Conservation (phyloP, 1,140 invertebrate species). For the Drosophila athabasca region DNA sequence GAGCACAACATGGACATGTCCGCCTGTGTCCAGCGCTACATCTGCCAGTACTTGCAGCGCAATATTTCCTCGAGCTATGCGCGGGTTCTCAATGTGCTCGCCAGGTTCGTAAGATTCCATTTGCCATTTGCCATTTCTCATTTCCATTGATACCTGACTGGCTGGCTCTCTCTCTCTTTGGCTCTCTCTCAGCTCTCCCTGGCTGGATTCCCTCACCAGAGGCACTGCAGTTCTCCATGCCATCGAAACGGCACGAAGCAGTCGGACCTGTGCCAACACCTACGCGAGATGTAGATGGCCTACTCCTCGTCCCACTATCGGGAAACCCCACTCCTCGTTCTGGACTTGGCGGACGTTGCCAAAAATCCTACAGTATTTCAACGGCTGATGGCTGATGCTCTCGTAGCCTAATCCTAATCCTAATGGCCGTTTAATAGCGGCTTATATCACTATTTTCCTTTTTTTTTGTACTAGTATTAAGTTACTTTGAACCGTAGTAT, state of each 20-base stretch:
- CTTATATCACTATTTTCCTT: too few relatives aligned
- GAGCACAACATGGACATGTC: constrained; percentile 67
- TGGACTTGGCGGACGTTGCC: constrained; percentile 28
- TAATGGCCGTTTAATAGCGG: too few relatives aligned
- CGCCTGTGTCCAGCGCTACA: constrained; percentile 58
- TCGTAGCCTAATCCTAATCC: not conserved
- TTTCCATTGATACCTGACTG: too few relatives aligned
- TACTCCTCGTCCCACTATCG: constrained; percentile 2
- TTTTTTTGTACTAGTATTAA: too few relatives aligned
- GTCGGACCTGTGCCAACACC: constrained; percentile 17
- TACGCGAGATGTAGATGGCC: constrained; percentile 55
- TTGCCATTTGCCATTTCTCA: not conserved
- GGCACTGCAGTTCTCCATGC: constrained; percentile 62
- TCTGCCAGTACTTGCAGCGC: constrained; percentile 64
- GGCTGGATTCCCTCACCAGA: constrained; percentile 44
- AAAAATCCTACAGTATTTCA: constrained; percentile 34
- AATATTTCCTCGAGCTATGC: constrained; percentile 30
- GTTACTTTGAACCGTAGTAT: too few relatives aligned
- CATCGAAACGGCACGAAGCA: constrained; percentile 46
- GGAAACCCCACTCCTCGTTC: too few relatives aligned
- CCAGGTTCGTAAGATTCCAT: constrained; percentile 30
- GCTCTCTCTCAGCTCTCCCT: constrained; percentile 33
- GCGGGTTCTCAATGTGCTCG: constrained; percentile 51
- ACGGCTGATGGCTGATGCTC: constrained; percentile 20
- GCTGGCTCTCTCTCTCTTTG: too few relatives aligned